These are phyloP conservation scores for Caenorhabditis imperialis DNA, from an alignment of 2,888 invertebrate species.

Conservation along the genomic window DNA sequence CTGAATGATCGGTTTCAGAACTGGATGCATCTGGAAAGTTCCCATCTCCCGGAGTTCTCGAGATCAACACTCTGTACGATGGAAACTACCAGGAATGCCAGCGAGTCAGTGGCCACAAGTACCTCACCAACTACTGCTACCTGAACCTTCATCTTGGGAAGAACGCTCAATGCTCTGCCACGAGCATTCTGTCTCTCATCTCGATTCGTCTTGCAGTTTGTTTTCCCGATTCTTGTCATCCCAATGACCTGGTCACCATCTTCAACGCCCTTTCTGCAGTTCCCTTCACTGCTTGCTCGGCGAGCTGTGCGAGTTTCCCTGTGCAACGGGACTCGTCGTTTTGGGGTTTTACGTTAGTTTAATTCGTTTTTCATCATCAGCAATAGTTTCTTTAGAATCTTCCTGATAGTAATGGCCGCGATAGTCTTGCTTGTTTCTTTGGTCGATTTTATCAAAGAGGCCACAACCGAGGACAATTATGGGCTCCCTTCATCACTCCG, in stretches of 20 bases:
- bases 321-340: conserved; percentile 31
- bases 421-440: conserved; percentile 17
- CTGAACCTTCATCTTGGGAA: too few relatives aligned
- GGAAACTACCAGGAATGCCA: conserved; percentile 49
- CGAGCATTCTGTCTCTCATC: too few relatives aligned
- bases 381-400: too few relatives aligned
- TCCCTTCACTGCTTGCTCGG: conserved; percentile 30
- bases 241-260: conserved; percentile 19
- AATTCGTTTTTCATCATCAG: too few relatives aligned
- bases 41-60: conserved; percentile 22
- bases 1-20: conserved; percentile 10
- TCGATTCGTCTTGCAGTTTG: too few relatives aligned
- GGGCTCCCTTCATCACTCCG: neutral
- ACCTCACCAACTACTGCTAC: conserved; percentile 53
- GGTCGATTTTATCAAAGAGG: conserved; percentile 21
- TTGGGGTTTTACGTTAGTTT: conserved; percentile 45
- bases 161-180: too few relatives aligned
- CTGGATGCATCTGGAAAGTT: conserved; percentile 45
- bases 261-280: conserved; percentile 29
- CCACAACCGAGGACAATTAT: neutral
- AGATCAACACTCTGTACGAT: conserved; percentile 19
- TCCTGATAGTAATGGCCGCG: conserved; percentile 21
- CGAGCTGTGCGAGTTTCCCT: conserved; percentile 22
- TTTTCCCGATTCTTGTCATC: conserved; percentile 44
- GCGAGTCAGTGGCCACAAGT: conserved; percentile 27